Evolutionary conservation across 1,140 invertebrate species (phyloP).

Genomic region (Phymorhynchus buccinoides): DNA sequence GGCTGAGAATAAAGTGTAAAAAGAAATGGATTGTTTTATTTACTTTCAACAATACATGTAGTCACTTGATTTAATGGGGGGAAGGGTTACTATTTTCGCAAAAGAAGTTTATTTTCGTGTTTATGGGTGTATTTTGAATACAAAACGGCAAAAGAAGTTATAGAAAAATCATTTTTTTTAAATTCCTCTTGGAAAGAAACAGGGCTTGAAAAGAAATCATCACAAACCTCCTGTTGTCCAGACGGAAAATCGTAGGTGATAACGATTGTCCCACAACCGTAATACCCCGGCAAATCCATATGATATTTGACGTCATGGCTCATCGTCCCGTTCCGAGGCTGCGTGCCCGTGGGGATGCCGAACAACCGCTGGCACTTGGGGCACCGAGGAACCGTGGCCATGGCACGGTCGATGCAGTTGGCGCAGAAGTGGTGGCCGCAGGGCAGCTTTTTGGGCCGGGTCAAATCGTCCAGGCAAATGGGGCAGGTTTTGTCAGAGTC

Average conservation of each 20-base stretch:
- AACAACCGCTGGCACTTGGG: conserved; percentile 62
- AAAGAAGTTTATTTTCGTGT: too few species aligned
- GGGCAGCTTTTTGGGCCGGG: conserved; percentile 48
- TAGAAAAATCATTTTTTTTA: too few species aligned
- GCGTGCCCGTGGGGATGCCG: conserved; percentile 61
- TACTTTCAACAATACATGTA: too few species aligned
- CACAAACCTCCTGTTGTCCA: conserved; percentile 65
- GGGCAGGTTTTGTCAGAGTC: conserved; percentile 47
- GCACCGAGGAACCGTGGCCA: conserved; percentile 55
- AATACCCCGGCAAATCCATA: conserved; percentile 52
- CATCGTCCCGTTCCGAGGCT: conserved; percentile 58
- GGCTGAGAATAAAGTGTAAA: too few species aligned
- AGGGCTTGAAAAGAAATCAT: too few species aligned
- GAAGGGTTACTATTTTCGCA: too few species aligned
- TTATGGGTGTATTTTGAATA: too few species aligned
- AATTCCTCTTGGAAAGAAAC: too few species aligned
- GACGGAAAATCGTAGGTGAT: conserved; percentile 59
- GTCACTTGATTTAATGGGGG: too few species aligned
- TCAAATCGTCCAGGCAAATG: conserved; percentile 56
- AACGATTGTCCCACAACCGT: conserved; percentile 47
- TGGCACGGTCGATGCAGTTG: conserved; percentile 57
- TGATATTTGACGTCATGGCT: conserved; percentile 7
- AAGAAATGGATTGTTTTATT: too few species aligned
- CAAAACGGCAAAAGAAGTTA: too few species aligned
- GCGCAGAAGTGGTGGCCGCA: conserved; percentile 60